These are phyloP conservation scores for Agrochola lota DNA, from an alignment of 2,888 invertebrate genomes.

Conservation along the genomic window DNA sequence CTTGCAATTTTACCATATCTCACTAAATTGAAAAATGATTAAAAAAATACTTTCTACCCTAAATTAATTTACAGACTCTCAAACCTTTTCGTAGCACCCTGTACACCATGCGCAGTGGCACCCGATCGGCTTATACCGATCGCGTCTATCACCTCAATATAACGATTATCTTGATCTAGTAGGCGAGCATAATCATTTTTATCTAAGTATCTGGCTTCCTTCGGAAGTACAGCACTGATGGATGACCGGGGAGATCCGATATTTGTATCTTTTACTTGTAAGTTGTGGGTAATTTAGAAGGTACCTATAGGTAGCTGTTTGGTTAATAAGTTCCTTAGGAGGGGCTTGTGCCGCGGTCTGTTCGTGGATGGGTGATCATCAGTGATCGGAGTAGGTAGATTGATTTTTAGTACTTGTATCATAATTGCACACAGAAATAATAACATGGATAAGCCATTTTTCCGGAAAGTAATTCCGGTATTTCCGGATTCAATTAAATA, in stretches of 20 bases:
- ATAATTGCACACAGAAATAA: no score
- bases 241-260: conserved; percentile 70
- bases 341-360: no score
- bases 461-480: no score
- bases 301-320: not conserved
- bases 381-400: no score
- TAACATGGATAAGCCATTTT: no score
- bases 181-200: conserved; percentile 82
- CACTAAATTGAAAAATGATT: not conserved
- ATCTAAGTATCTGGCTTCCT: conserved; percentile 76
- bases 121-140: conserved; percentile 77
- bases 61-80: not conserved
- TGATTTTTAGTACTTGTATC: no score
- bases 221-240: conserved; percentile 81
- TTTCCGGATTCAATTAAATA: no score
- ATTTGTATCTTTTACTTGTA: conserved; percentile 63
- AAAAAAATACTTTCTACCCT: not conserved
- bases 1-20: not conserved
- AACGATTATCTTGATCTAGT: conserved; percentile 80
- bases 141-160: conserved; percentile 74
- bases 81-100: conserved; percentile 67
- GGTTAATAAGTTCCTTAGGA: not conserved
- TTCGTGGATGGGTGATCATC: no score
- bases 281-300: conserved; percentile 30
- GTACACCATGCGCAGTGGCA: conserved; percentile 75